phyloP scores from a whole-genome alignment of 92 coral and sea anemone species.

The Siderastrea radians region DNA sequence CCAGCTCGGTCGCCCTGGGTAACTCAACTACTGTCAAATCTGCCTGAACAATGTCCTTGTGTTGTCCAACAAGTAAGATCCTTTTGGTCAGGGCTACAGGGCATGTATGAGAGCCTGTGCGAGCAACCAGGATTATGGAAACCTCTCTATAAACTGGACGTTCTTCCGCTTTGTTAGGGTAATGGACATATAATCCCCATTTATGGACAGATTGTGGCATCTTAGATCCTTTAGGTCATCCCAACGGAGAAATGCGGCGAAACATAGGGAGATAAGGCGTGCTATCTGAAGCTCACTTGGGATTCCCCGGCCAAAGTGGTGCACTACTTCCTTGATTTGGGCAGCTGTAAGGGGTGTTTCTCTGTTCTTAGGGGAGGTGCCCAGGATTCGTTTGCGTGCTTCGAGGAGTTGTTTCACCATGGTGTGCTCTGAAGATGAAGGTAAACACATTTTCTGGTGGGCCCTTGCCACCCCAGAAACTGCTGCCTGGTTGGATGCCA shows the following conservation, averaged over 20 bases:
- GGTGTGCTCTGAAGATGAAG: constrained; percentile 18
- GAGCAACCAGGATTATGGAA: constrained; percentile 12
- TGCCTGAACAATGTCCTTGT: constrained; percentile 24
- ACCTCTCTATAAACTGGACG: constrained; percentile 34
- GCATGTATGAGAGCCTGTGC: not conserved
- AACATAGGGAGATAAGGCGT: constrained; percentile 19
- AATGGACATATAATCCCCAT: constrained; percentile 17
- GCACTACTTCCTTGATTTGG: constrained; percentile 4
- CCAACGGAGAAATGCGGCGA: constrained; percentile 41
- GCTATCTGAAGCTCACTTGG: constrained; percentile 27
- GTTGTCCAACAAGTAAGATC: constrained; percentile 13
- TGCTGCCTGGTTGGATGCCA: constrained; percentile 11
- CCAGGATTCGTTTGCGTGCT: constrained; percentile 12
- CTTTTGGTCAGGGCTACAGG: not conserved
- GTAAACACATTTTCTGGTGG: not conserved
- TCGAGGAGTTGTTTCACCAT: constrained; percentile 22
- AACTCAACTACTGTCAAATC: not conserved
- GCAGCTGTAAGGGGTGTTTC: constrained; percentile 18
- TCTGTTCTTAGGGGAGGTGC: not conserved
- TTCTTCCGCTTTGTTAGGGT: constrained; percentile 18
- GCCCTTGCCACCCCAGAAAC: constrained; percentile 31
- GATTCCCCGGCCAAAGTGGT: constrained; percentile 16
- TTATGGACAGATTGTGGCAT: not conserved
- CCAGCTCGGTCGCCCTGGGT: constrained; percentile 27
- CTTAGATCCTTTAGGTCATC: constrained; percentile 16